Evolutionary conservation across 2,888 invertebrate genomes (phyloP), one percentile per base, ranked within the genome.

Genomic region (Brachynemurus nebulosus): DNA sequence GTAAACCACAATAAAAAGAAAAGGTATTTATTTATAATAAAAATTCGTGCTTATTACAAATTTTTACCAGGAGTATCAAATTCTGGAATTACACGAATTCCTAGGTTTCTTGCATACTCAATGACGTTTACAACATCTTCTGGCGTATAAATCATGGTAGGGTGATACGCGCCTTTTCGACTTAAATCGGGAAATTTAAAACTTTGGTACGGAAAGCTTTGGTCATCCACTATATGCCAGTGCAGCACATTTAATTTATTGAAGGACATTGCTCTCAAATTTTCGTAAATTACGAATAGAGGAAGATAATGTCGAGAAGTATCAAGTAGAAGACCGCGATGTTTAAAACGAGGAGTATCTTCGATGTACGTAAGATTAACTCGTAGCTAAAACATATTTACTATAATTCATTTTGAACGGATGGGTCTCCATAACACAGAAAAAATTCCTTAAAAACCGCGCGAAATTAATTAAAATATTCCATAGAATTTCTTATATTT

Each of bases 171-270:
- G 3, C 86, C 88, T 51, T 70, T 62, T 7, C 63, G 62, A 55
- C 79, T 79, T 58, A 34, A 67, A 67, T 23, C 23, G 0, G 93
- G 92, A 61, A 78, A 93, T 33, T 59, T 69, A 38, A 64, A 65
- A 58, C 91, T 92, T 52, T 80, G 72, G 58, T 85, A 95, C 0
- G 93, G 92, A 60, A 95, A 95, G 49, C 91, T 86, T 56, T 88
- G 85, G 60, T 92, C 91, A 61, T 95, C 95, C 0, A 86, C 84
- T 41, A 96, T 84, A 60, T 95, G 95, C 93, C 93, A 95, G 61
- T 95, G 93, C 48, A 95, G 78, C 1, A 92, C 86, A 61, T 95
- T 95, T 58, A 92, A 64, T 64, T 95, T 95, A 60, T 91, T 92
- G 62, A 85, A 85, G 0, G 82, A 72, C 89, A 93, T 88, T 0